Conservation (phyloP, 2,888 invertebrate genomes). For the Amitus sp. region DNA sequence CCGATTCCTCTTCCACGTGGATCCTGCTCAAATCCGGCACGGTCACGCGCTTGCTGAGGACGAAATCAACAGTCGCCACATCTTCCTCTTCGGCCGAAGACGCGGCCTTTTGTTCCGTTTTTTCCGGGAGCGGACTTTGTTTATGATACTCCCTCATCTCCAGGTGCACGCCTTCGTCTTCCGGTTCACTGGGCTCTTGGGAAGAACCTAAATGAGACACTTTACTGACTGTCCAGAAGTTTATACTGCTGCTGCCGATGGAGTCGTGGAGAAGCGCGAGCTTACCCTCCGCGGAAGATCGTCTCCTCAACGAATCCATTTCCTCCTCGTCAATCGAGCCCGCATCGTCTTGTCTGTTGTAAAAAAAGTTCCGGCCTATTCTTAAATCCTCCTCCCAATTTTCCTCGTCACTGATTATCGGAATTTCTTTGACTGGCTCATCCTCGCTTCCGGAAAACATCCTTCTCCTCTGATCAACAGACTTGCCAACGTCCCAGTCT, state of each 20-base stretch:
- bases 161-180: slow-evolving; percentile 47
- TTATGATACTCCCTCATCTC: slow-evolving; percentile 50
- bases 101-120: slow-evolving; percentile 42
- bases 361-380: slow-evolving; percentile 48
- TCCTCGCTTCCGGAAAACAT: slow-evolving; percentile 57
- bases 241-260: slow-evolving; percentile 53
- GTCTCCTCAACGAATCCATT: slow-evolving; percentile 48
- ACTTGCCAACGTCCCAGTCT: slow-evolving; percentile 38
- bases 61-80: slow-evolving; percentile 47
- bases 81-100: slow-evolving; percentile 50
- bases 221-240: slow-evolving; percentile 59
- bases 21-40: slow-evolving; percentile 57
- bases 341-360: slow-evolving; percentile 44
- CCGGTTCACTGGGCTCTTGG: slow-evolving; percentile 55
- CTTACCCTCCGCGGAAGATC: slow-evolving; percentile 62
- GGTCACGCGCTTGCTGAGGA: slow-evolving; percentile 53
- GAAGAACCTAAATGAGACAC: slow-evolving; percentile 54
- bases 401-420: slow-evolving; percentile 56
- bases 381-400: slow-evolving; percentile 59
- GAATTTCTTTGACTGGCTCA: slow-evolving; percentile 38
- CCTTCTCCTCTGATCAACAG: slow-evolving; percentile 42
- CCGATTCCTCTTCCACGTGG: slow-evolving; percentile 48
- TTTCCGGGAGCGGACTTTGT: slow-evolving; percentile 44
- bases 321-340: slow-evolving; percentile 45
- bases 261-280: slow-evolving; percentile 57